Percentiles rank a stretch among this genome's conserved stretches.
These are phyloP conservation scores for Heliconius ismenius DNA, from an alignment of 2,888 invertebrate species.

Conservation along the genomic window DNA sequence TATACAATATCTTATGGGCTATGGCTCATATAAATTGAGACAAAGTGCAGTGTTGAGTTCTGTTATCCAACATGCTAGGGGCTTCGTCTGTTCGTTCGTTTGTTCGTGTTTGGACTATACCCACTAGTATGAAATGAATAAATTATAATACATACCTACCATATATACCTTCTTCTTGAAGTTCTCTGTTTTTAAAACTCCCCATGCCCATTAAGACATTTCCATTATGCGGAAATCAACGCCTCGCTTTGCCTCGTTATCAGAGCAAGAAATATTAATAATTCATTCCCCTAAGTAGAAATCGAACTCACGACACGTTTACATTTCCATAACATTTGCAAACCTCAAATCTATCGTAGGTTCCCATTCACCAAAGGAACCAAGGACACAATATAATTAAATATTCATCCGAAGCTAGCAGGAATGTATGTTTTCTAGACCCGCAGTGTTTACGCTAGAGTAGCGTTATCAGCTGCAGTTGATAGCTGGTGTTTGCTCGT, in stretches of 20 bases:
- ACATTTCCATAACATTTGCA: background rate
- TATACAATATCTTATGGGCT: background rate
- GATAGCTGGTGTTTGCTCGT: slow-evolving; percentile 12
- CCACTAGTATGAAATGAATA: no score
- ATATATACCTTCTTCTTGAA: background rate
- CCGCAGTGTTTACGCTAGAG: background rate
- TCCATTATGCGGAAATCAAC: no score
- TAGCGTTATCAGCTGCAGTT: slow-evolving; percentile 3
- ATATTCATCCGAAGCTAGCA: background rate
- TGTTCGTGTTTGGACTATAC: no score
- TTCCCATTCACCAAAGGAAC: background rate
- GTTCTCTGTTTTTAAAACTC: background rate
- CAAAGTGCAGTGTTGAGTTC: no score
- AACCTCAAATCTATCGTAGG: background rate
- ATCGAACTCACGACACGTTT: no score
- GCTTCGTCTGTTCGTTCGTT: no score
- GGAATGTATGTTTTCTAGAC: background rate
- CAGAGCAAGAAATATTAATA: no score
- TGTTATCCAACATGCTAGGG: no score
- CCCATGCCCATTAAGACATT: no score
- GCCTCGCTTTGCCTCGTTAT: no score
- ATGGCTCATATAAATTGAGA: background rate
- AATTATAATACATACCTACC: no score
- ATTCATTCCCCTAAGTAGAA: no score
- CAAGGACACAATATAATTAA: background rate